Conservation (phyloP, 2,797 vertebrate genomes). For the Anguilla anguilla region DNA sequence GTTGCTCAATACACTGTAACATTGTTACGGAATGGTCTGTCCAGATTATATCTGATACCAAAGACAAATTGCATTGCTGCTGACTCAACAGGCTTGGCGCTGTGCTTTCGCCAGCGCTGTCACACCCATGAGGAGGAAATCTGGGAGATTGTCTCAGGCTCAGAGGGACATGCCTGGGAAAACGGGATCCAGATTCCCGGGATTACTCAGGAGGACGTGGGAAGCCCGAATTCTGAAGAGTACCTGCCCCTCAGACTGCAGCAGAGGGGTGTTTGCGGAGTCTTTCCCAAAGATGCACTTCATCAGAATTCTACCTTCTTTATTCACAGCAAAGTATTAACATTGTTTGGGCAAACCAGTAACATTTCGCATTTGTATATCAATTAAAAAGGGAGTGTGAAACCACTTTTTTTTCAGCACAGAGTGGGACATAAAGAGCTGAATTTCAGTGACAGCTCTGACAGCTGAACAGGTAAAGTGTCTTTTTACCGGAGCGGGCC, state of each 20-base stretch:
- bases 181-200: neutral
- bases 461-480: neutral
- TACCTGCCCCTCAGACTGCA: neutral
- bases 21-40: constrained; percentile 27
- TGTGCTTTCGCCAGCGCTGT: constrained; percentile 3
- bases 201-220: constrained; percentile 7
- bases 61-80: constrained; percentile 36
- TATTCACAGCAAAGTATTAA: neutral
- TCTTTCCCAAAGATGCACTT: neutral
- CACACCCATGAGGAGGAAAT: constrained; percentile 11
- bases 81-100: neutral
- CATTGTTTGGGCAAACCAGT: neutral
- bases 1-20: no score
- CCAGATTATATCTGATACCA: constrained; percentile 31
- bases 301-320: neutral
- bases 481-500: neutral
- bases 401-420: neutral
- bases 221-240: neutral
- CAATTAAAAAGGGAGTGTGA: neutral
- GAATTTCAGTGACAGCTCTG: neutral
- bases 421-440: neutral
- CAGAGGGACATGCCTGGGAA: neutral
- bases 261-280: neutral
- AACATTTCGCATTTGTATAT: neutral
- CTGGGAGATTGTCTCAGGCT: neutral